Base-by-base conservation (phyloP, 2,797 vertebrate species). In the Eupleurogrammus muticus region DNA sequence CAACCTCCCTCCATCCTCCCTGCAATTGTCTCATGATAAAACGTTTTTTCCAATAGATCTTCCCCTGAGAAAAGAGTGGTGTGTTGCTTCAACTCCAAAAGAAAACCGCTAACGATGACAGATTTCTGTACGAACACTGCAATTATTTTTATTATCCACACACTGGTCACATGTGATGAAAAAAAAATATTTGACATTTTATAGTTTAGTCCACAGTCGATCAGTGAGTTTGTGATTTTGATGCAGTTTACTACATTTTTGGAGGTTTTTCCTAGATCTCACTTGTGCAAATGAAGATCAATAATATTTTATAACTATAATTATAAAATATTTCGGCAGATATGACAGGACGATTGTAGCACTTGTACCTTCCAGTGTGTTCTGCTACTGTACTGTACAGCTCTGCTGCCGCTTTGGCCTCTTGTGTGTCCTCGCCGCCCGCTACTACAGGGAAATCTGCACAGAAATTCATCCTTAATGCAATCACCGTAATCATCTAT, bases 351-450 rank as follows among this genome's bases (percentile, higher is more conserved):
- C 23, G 17, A 44, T 44, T 44, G 40, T 74, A 69, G 21, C 11
- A 3, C 9, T 9, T 44, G 62, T 82, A 95, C 95, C 92, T 91
- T 47, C 88, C 85, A 7, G 88, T 92, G 84, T 87, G 80, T 16
- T 93, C 90, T n/a, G 77, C 88, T 63, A 94, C 81, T 12, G 70
- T 48, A 54, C 64, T 58, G 60, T 88, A 92, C 16, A 95, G 84
- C 57, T 92, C 90, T 60, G 90, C 87, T 49, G 93, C 94, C 10
- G 87, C 82, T 79, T 70, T 89, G 3, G 83, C 79, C 70, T 95
- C 94, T 55, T 94, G 91, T 0, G 87, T 91, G 28, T 93, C 94
- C 19, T 92, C 92, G 62, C 66, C 87, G 21, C 81, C 79, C 1
- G 48, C 85, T 16, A 81, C 89, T 44, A 79, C 79, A 69, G 82